Base-by-base conservation (phyloP, 2,888 invertebrate species). In the Heliothis peltigera region DNA sequence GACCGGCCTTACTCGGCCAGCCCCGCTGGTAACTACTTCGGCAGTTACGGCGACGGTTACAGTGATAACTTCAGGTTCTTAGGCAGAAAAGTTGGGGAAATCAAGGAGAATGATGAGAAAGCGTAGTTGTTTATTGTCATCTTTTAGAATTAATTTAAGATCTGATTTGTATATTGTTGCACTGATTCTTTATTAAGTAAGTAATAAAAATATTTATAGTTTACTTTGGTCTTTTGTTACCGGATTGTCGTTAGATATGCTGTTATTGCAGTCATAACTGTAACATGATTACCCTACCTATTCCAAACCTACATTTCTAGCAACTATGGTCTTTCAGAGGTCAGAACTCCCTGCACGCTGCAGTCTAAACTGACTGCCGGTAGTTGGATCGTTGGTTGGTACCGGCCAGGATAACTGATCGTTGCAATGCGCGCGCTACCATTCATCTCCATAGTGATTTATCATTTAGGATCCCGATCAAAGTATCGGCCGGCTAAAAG, bases 11-110 rank as follows among this genome's bases (percentile, higher is more conserved):
- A 87, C 65, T 75, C 85, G 2, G 84, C 86, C 57, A 81, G 80
- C 69, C 68, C 70, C 5, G 80, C 82, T 6, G 91, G 89, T 18
- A 91, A 88, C 69, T 92, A 89, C 84, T 87, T 87, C 70, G 89
- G 91, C 5, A 90, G 89, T 4, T 89, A 84, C 64, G 87, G 86
- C 10, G 91, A 92, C 47, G 87, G 89, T 2, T 90, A 89, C 63
- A 87, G 84, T 51, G 92, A 91, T 60, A 90, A 88, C 77, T 88
- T 88, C 69, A 88, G 90, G 58, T 82, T 84, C 0, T 68, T 92
- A 0, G 90, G 89, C 0, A 87, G 92, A 39, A 93, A 92, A 81
- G 89, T 78, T 0, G 87, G 85, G 0, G 92, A 91, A 32, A 77
- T 86, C 5, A 89, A 90, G 54, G 89, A 89, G 53, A 86, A 85